These are phyloP conservation scores for Leguminivora glycinivorella DNA, from an alignment of 1,140 invertebrate genomes.

Conservation along the genomic window DNA sequence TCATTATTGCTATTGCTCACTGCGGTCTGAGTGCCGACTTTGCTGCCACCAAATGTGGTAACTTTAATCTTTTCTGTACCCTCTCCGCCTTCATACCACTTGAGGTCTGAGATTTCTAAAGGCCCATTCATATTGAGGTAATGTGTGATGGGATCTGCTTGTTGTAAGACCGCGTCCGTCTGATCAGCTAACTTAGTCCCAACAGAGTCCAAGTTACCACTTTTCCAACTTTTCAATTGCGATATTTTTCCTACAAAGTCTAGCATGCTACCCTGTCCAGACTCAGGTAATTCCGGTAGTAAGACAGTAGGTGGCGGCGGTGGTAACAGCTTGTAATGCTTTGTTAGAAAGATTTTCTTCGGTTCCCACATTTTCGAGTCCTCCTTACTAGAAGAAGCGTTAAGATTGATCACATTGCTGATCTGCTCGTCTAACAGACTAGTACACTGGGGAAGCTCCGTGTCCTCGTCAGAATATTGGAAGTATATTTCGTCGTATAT, in stretches of 20 bases:
- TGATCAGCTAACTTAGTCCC: slow-evolving; percentile 69
- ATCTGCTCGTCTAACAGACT: slow-evolving; percentile 72
- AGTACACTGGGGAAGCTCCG: slow-evolving; percentile 72
- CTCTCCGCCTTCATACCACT: slow-evolving; percentile 68
- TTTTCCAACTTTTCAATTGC: slow-evolving; percentile 70
- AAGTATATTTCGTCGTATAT: slow-evolving; percentile 76
- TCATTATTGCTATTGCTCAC: slow-evolving; percentile 65
- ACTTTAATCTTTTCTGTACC: slow-evolving; percentile 62
- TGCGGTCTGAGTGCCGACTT: slow-evolving; percentile 59
- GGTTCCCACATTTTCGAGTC: slow-evolving; percentile 70
- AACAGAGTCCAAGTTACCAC: slow-evolving; percentile 59
- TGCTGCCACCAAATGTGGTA: slow-evolving; percentile 54
- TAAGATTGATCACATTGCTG: slow-evolving; percentile 73
- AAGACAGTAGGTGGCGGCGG: slow-evolving; percentile 60
- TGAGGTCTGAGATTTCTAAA: slow-evolving; percentile 68
- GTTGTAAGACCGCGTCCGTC: slow-evolving; percentile 57
- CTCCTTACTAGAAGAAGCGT: slow-evolving; percentile 72
- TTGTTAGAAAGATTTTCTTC: slow-evolving; percentile 64
- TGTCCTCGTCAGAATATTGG: slow-evolving; percentile 75
- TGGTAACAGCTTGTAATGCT: slow-evolving; percentile 65
- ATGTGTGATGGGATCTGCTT: slow-evolving; percentile 61
- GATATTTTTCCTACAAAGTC: slow-evolving; percentile 67
- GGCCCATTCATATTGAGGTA: slow-evolving; percentile 71
- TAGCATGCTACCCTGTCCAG: slow-evolving; percentile 56
- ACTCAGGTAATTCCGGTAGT: slow-evolving; percentile 61